A percentile compares a stretch with the other conserved stretches of the same genome.
Evolutionary conservation across 2,797 vertebrate species (phyloP).

Genomic region (Scolopax rusticola): DNA sequence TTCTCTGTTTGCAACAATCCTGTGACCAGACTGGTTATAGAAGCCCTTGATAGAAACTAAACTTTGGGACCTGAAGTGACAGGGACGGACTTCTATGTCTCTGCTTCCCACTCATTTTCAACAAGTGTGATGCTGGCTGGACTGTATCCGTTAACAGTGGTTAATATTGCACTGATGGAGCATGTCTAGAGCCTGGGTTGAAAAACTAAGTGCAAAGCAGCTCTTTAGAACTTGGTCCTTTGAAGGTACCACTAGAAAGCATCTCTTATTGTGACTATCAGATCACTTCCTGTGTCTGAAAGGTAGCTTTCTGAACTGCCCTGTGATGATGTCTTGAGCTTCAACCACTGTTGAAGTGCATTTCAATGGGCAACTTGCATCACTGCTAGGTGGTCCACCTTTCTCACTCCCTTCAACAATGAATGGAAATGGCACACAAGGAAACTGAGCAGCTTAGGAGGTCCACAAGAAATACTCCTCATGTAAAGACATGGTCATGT

Average conservation of each 20-base stretch:
- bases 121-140: not conserved
- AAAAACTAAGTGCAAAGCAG: not conserved
- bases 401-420: not conserved
- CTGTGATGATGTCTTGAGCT: not conserved
- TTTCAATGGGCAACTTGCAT: not conserved
- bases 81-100: not conserved
- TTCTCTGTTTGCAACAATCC: not conserved
- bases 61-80: not conserved
- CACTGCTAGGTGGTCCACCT: not conserved
- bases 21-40: not conserved
- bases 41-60: not conserved
- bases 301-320: not conserved
- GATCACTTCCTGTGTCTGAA: not conserved
- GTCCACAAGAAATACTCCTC: not conserved
- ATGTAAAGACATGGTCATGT: not conserved
- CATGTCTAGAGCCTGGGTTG: not conserved
- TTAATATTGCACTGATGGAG: not conserved
- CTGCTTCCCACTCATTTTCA: not conserved
- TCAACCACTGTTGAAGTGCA: not conserved
- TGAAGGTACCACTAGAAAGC: not conserved
- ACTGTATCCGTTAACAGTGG: not conserved
- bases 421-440: not conserved
- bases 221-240: not conserved
- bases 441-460: not conserved
- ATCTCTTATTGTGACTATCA: not conserved